Evolutionary conservation across 64 coral and sea anemone species (phyloP).

Genomic region (Dendrophyllia cribrosa): DNA sequence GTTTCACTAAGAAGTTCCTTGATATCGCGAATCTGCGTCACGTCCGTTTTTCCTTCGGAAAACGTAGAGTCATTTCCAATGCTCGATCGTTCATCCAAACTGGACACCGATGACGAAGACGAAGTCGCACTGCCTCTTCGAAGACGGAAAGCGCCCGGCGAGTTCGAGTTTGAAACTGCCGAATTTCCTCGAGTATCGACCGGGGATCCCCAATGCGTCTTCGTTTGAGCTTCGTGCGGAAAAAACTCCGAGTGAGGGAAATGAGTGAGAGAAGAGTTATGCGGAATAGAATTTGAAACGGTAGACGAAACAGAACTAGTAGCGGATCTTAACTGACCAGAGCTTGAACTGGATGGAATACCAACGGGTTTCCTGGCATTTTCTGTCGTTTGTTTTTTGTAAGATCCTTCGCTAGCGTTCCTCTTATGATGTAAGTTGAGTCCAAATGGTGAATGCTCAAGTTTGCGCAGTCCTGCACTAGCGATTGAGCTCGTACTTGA

Average conservation of each 20-base stretch:
- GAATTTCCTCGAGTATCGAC: constrained; percentile 46
- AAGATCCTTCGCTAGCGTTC: constrained; percentile 45
- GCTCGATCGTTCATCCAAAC: constrained; percentile 91
- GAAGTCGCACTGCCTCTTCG: constrained; percentile 81
- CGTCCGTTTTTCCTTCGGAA: constrained; percentile 78
- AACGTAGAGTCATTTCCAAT: constrained; percentile 75
- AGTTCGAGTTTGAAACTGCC: neutral
- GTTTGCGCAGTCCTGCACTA: constrained; percentile 51
- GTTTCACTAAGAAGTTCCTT: constrained; percentile 79
- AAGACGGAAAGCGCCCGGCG: constrained; percentile 29
- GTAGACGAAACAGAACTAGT: constrained; percentile 54
- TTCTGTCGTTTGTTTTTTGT: constrained; percentile 58
- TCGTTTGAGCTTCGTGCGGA: constrained; percentile 90
- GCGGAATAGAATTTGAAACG: constrained; percentile 43
- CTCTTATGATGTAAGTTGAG: constrained; percentile 91
- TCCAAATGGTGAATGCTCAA: constrained; percentile 94
- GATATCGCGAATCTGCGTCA: constrained; percentile 89
- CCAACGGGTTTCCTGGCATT: constrained; percentile 41
- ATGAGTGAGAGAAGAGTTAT: constrained; percentile 43
- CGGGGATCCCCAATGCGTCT: constrained; percentile 65
- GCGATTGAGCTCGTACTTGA: constrained; percentile 48
- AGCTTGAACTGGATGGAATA: constrained; percentile 26
- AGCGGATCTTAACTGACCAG: constrained; percentile 45
- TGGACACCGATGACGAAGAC: constrained; percentile 92
- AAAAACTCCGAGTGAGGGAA: constrained; percentile 90